Percentiles rank a stretch among this genome's conserved stretches.
Conservation (phyloP, 2,797 vertebrate genomes). For the Tachyglossus aculeatus region DNA sequence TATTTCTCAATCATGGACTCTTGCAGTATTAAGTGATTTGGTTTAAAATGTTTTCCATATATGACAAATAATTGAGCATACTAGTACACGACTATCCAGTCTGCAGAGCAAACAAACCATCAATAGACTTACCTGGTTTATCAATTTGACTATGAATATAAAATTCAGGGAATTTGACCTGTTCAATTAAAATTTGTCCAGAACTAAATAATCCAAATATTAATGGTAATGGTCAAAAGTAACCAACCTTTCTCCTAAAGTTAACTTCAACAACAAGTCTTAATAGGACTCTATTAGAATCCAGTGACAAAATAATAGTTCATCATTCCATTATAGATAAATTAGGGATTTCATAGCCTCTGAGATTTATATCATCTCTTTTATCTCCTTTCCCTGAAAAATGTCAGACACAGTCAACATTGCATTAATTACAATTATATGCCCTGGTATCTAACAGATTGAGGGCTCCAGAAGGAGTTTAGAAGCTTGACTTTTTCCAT, state of each 20-base stretch:
- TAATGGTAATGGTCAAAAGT: conserved; percentile 30
- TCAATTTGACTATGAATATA: conserved; percentile 53
- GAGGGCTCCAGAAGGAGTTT: conserved; percentile 34
- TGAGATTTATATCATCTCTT: conserved; percentile 53
- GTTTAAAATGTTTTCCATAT: conserved; percentile 21
- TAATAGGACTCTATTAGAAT: conserved; percentile 48
- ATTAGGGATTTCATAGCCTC: conserved; percentile 53
- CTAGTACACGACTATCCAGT: conserved; percentile 46
- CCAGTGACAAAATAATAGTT: conserved; percentile 57
- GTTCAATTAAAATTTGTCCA: conserved; percentile 47
- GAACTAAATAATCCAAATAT: conserved; percentile 24
- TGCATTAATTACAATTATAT: conserved; percentile 59
- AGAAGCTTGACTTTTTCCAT: conserved; percentile 36
- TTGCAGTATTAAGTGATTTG: background rate
- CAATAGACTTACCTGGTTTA: conserved; percentile 41
- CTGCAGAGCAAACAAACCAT: conserved; percentile 41
- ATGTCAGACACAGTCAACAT: conserved; percentile 51
- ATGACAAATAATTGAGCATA: conserved; percentile 18
- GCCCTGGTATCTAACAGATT: conserved; percentile 19
- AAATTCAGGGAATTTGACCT: conserved; percentile 48
- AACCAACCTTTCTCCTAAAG: conserved; percentile 30
- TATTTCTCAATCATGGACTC: conserved; percentile 35
- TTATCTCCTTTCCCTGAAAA: conserved; percentile 59
- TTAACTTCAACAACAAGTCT: conserved; percentile 32
- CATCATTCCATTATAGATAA: conserved; percentile 46